Percentiles rank a stretch among this genome's conserved stretches.
phyloP scores from a whole-genome alignment of 2,797 vertebrate genomes.

The Anguilla anguilla region DNA sequence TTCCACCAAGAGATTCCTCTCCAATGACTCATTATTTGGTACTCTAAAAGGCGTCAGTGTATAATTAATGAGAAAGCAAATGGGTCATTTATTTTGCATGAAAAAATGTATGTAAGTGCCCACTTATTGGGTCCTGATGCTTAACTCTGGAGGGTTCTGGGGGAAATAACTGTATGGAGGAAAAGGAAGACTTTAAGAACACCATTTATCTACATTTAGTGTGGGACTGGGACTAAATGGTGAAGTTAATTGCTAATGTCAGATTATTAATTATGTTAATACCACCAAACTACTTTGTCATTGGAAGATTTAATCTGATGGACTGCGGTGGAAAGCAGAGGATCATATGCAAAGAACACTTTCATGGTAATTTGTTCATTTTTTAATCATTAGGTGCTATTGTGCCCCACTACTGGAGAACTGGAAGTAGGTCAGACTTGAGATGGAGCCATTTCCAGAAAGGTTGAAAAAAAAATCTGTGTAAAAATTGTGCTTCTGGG shows the following conservation, averaged over 20 bases:
- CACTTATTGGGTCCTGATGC: constrained; percentile 5
- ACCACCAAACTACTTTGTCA: neutral
- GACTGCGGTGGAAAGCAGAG: neutral
- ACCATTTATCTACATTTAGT: constrained; percentile 4
- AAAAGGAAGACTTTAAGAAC: neutral
- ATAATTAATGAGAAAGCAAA: constrained; percentile 21
- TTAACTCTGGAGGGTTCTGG: neutral
- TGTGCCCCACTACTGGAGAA: neutral
- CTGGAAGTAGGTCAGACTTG: constrained; percentile 49
- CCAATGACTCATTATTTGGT: constrained; percentile 16
- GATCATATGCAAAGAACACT: neutral
- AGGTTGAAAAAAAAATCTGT: constrained; percentile 20
- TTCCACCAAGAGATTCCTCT: neutral
- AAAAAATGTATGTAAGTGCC: constrained; percentile 12
- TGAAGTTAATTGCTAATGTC: constrained; percentile 10
- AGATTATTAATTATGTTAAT: constrained; percentile 19
- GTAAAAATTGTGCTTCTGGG: constrained; percentile 43
- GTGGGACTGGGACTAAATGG: neutral
- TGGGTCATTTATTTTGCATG: constrained; percentile 14
- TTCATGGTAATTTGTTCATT: neutral
- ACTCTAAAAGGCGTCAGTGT: neutral
- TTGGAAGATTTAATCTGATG: neutral
- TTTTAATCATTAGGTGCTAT: neutral
- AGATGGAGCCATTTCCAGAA: constrained; percentile 17
- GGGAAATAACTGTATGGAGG: neutral